A percentile compares a stretch with the other conserved stretches of the same genome.
Conservation (phyloP, 2,888 invertebrate genomes). For the Eilema depressum region DNA sequence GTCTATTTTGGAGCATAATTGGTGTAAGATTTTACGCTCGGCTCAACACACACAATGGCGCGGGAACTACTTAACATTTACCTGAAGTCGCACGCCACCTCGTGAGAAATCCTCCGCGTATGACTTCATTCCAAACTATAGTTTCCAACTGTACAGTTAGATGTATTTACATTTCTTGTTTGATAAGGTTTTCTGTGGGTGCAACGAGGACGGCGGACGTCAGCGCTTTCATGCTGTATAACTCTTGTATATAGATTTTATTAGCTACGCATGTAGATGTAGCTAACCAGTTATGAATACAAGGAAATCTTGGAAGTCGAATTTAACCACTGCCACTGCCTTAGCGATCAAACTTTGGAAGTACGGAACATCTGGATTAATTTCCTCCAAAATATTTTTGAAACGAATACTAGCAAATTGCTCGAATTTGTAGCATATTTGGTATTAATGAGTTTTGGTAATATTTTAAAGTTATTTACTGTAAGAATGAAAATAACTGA, state of each 20-base stretch:
- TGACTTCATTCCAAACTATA: conserved; percentile 42
- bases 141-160: conserved; percentile 47
- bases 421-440: background rate
- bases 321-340: background rate
- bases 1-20: conserved; percentile 70
- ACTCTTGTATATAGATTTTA: background rate
- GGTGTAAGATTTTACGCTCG: conserved; percentile 74
- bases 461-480: background rate
- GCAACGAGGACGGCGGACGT: background rate
- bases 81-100: conserved; percentile 52
- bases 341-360: background rate
- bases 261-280: background rate
- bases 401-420: too few relatives aligned
- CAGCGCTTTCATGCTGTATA: background rate
- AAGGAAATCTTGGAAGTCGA: background rate
- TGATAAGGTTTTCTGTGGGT: background rate
- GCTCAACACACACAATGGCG: conserved; percentile 66
- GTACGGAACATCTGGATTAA: too few relatives aligned
- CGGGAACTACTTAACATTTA: conserved; percentile 76
- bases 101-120: conserved; percentile 54
- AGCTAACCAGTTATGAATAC: background rate
- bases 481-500: background rate
- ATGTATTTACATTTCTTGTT: conserved; percentile 20
- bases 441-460: background rate
- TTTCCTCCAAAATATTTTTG: background rate